These are phyloP conservation scores for Horisme vitalbata DNA, from an alignment of 2,888 invertebrate genomes.

Conservation along the genomic window DNA sequence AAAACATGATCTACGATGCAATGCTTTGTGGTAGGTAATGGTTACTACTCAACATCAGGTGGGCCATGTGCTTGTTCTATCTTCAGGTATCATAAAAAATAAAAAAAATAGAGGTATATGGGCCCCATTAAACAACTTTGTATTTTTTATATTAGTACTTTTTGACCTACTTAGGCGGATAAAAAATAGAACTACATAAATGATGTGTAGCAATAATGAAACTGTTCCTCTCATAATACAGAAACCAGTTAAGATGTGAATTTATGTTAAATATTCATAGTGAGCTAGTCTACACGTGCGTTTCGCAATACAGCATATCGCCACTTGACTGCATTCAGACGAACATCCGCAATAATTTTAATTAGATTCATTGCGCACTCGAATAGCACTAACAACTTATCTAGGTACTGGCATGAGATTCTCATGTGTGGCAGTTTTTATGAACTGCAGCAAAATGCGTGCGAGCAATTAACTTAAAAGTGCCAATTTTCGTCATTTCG, in stretches of 20 bases:
- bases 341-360: slow-evolving; percentile 15
- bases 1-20: too few relatives aligned
- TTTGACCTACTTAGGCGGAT: too few relatives aligned
- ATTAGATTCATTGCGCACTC: slow-evolving; percentile 6
- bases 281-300: slow-evolving; percentile 1
- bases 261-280: slow-evolving; percentile 7
- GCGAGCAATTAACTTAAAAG: slow-evolving; percentile 40
- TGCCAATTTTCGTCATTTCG: slow-evolving; percentile 30
- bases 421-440: slow-evolving; percentile 19
- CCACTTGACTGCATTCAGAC: slow-evolving; percentile 10
- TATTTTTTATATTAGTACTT: too few relatives aligned
- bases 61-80: too few relatives aligned
- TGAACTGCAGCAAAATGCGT: slow-evolving; percentile 23
- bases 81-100: too few relatives aligned
- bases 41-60: too few relatives aligned
- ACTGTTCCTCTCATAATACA: neutral
- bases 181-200: neutral
- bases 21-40: too few relatives aligned
- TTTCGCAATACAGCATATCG: slow-evolving; percentile 8
- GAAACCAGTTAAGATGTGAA: neutral
- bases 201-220: too few relatives aligned
- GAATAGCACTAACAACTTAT: neutral
- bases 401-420: slow-evolving; percentile 11
- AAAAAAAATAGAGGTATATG: neutral
- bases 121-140: too few relatives aligned